phyloP scores from a whole-genome alignment of 2,113 vertebrate species.

The Ornithorhynchus anatinus region DNA sequence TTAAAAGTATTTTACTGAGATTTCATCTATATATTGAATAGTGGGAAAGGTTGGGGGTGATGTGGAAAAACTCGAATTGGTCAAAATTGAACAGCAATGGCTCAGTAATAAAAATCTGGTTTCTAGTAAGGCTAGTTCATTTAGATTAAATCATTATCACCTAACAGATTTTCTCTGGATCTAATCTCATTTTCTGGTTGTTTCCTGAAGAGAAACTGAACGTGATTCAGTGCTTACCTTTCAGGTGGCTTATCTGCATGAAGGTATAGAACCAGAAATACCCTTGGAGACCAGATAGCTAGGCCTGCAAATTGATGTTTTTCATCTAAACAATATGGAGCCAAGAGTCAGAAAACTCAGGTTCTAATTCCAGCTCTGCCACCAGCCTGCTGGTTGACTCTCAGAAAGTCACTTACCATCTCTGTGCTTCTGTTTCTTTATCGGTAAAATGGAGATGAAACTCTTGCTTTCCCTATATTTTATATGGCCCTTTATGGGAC shows the following conservation, averaged over 20 bases:
- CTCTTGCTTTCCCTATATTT: too few relatives aligned
- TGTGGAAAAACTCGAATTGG: conserved; percentile 32
- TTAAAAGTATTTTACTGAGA: conserved; percentile 78
- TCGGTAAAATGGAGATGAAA: too few relatives aligned
- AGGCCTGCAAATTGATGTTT: neutral
- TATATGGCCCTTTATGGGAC: too few relatives aligned
- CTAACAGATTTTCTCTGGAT: neutral
- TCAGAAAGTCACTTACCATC: neutral
- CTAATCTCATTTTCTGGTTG: neutral
- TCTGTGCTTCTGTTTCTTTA: too few relatives aligned
- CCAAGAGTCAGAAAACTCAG: too few relatives aligned
- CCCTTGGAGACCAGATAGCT: neutral
- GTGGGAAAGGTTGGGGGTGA: conserved; percentile 46
- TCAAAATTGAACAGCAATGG: conserved; percentile 45
- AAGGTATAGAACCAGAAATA: too few relatives aligned
- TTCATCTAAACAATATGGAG: too few relatives aligned
- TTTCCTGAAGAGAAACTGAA: conserved; percentile 1
- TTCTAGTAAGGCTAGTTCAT: conserved; percentile 6
- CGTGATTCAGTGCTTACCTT: neutral
- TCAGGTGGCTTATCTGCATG: neutral
- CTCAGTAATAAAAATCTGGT: conserved; percentile 29
- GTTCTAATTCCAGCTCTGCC: neutral
- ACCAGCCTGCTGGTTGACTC: neutral
- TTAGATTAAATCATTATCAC: conserved; percentile 24
- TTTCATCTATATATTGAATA: conserved; percentile 56